Evolutionary conservation across 2,888 invertebrate species (phyloP), one percentile per base, ranked within the genome.

Genomic region (Stomorhina lunata): DNA sequence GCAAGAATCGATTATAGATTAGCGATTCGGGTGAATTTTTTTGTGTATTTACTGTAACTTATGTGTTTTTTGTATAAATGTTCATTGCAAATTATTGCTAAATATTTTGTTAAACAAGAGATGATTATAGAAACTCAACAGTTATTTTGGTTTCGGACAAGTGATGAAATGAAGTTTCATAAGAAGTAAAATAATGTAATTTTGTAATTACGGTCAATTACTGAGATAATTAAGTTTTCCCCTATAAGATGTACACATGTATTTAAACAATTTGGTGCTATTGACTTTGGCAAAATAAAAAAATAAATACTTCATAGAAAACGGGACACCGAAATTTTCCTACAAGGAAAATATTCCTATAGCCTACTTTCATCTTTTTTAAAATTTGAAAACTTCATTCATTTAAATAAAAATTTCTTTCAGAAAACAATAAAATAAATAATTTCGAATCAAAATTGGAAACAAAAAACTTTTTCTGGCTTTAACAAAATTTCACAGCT

Each of bases 1-100:
- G 43, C 22, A 40, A 79, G 65, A 79, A 72, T 78, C 63, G 45
- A 78, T 71, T 63, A 65, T 15, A 45, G 32, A 71, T 65, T 37
- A 65, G 71, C 43, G 43, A 59, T 59, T 48, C 48, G 15, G 7
- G 48, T 66, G 29, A 20, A 27, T 63, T 4, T 43, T 45, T 63
- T 66, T 32, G 29, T 63, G 53, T 27, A 45, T 45, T 34, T 43
- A n/a, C 50, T 59, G 4, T n/a, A 29, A 55, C 0, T 0, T 29
- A 50, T n/a, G 0, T 6, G n/a, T 15, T n/a, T 65, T 73, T 22
- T 32, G 17, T 22, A 1, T 25, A 43, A n/a, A 10, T 65, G 10
- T 73, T 53, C 40, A 57, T 63, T 68, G 61, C 40, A 53, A 63
- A 77, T 34, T 53, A 63, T 77, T 77, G 68, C 59, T 32, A 43